Evolutionary conservation across 2,113 vertebrate genomes (phyloP).

Genomic region (Eonycteris spelaea): DNA sequence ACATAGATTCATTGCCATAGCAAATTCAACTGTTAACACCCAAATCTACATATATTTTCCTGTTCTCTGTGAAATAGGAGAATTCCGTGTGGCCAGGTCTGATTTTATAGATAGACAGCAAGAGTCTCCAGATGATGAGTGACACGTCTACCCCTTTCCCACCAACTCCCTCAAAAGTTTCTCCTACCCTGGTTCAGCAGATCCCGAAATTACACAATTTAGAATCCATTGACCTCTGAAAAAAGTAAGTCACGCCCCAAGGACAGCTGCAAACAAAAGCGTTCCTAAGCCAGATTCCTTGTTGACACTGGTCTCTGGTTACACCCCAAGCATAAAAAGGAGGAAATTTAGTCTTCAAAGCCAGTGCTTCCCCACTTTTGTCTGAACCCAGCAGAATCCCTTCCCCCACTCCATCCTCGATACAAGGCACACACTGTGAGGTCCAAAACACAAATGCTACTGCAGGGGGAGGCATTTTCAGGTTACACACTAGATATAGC

Average conservation of each 20-base stretch:
- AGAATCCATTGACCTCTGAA: conserved; percentile 66
- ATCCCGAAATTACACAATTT: conserved; percentile 62
- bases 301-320: conserved; percentile 74
- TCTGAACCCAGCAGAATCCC: conserved; percentile 16
- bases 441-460: not conserved
- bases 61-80: not conserved
- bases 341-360: conserved; percentile 64
- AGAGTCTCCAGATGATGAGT: not conserved
- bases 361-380: conserved; percentile 44
- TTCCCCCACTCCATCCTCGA: conserved; percentile 11
- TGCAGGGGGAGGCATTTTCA: not conserved
- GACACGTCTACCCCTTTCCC: not conserved
- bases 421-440: not conserved
- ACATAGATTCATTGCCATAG: not conserved
- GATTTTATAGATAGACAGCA: not conserved
- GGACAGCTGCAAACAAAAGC: conserved; percentile 62
- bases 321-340: conserved; percentile 59
- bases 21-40: not conserved
- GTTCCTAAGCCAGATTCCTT: conserved; percentile 60
- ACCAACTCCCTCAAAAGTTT: not conserved
- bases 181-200: not conserved
- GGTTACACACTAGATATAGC: conserved; percentile 40
- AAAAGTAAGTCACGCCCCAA: conserved; percentile 58
- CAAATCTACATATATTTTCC: not conserved
- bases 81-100: not conserved